Evolutionary conservation across 2,888 invertebrate genomes (phyloP).

Genomic region (Invenusta paracnida): DNA sequence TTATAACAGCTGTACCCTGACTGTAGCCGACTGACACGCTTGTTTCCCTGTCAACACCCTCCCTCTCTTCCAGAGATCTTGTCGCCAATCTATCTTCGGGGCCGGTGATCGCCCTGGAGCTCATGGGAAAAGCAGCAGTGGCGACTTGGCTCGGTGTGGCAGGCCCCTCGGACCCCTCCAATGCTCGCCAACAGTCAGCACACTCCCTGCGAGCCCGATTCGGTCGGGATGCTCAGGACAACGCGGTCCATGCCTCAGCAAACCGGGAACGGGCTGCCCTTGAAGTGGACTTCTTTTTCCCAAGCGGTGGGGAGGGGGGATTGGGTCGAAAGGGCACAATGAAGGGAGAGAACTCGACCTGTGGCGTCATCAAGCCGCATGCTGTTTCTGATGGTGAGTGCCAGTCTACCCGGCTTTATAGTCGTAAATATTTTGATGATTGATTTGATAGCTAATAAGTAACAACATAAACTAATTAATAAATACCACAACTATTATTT

Average conservation of each 20-base stretch:
- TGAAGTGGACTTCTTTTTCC: conserved; percentile 62
- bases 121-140: conserved; percentile 71
- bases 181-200: conserved; percentile 52
- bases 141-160: conserved; percentile 65
- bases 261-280: conserved; percentile 64
- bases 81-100: conserved; percentile 69
- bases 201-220: conserved; percentile 45
- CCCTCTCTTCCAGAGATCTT: conserved; percentile 62
- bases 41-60: background rate
- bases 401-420: background rate
- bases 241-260: conserved; percentile 66
- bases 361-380: conserved; percentile 82
- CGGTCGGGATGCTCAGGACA: conserved; percentile 51
- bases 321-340: conserved; percentile 55
- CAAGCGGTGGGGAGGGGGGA: conserved; percentile 52
- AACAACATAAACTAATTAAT: too few relatives aligned
- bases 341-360: conserved; percentile 56
- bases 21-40: too few relatives aligned
- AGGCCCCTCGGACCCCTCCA: conserved; percentile 62
- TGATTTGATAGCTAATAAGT: too few relatives aligned
- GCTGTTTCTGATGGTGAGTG: conserved; percentile 71
- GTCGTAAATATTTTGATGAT: too few relatives aligned
- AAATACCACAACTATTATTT: too few relatives aligned
- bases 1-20: too few relatives aligned
- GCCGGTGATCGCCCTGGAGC: conserved; percentile 69